Percentiles rank a stretch among this genome's conserved stretches.
Conservation (phyloP, 1,140 invertebrate species). For the Hermetia illucens region DNA sequence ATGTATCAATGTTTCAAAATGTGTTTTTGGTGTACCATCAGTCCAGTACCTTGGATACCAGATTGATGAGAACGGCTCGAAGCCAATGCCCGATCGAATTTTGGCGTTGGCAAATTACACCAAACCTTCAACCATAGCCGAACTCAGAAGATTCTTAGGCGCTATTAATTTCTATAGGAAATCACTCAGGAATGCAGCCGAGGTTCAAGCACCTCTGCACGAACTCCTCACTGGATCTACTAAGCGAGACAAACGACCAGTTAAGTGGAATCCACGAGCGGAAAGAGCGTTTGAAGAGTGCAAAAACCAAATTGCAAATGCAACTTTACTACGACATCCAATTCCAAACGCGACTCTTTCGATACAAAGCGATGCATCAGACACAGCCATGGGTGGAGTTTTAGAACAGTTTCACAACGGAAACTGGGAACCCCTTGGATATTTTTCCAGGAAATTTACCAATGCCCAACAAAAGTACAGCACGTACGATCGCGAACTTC, state of each 20-base stretch:
- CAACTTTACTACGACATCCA: no score
- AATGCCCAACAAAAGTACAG: no score
- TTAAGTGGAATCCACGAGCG: slow-evolving; percentile 4
- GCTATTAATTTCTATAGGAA: slow-evolving; percentile 28
- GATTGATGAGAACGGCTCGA: slow-evolving; percentile 11
- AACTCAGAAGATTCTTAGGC: slow-evolving; percentile 29
- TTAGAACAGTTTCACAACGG: no score
- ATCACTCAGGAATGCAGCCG: slow-evolving; percentile 15
- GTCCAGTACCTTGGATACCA: slow-evolving; percentile 14
- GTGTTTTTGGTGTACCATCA: slow-evolving; percentile 11
- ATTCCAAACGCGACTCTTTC: no score
- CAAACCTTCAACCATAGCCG: slow-evolving; percentile 15
- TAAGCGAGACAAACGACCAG: slow-evolving; percentile 13
- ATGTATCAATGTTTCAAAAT: slow-evolving; percentile 15
- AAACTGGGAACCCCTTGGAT: no score
- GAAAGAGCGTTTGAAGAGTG: no score
- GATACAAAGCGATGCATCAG: no score
- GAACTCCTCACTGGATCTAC: slow-evolving; percentile 7
- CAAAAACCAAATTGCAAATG: no score
- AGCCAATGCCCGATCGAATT: neutral
- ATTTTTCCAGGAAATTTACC: no score
- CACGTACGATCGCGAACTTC: no score
- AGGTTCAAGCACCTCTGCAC: slow-evolving; percentile 11
- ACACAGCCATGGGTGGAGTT: no score
- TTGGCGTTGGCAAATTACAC: slow-evolving; percentile 11